phyloP scores from a whole-genome alignment of 2,888 invertebrate genomes.

The Dorcus hopei region DNA sequence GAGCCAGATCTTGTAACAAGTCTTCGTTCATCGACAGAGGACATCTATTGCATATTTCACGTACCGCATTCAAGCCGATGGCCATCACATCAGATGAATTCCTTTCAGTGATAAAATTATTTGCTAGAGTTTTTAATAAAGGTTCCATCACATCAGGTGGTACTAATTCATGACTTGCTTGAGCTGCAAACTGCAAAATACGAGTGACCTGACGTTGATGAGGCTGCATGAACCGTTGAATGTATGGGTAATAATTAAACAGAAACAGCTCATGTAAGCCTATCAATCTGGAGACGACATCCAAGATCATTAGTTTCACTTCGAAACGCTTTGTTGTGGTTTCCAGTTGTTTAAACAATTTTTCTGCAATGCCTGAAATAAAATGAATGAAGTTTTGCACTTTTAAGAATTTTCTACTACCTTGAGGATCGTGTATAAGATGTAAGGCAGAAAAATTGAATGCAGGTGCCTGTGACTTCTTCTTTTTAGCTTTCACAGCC shows the following conservation, averaged over 20 bases:
- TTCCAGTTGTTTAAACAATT: conserved; percentile 83
- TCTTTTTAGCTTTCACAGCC: conserved; percentile 77
- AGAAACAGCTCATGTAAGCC: conserved; percentile 93
- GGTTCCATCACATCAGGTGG: conserved; percentile 94
- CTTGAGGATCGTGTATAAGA: conserved; percentile 93
- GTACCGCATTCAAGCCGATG: conserved; percentile 91
- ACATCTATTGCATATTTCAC: conserved; percentile 85
- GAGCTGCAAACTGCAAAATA: conserved; percentile 90
- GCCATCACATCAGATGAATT: conserved; percentile 98
- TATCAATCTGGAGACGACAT: conserved; percentile 91
- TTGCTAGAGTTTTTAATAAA: conserved; percentile 86
- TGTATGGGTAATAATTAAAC: conserved; percentile 92
- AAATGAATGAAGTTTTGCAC: conserved; percentile 33
- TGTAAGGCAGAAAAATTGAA: conserved; percentile 96
- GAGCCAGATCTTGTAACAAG: conserved; percentile 83
- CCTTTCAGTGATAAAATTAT: conserved; percentile 97
- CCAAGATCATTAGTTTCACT: conserved; percentile 91
- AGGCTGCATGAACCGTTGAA: conserved; percentile 79
- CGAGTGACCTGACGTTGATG: conserved; percentile 96
- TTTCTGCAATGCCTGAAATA: conserved; percentile 73
- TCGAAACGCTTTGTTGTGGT: conserved; percentile 87
- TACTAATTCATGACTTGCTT: conserved; percentile 91
- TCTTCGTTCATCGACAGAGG: conserved; percentile 92
- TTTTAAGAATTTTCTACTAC: conserved; percentile 34
- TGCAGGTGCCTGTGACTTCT: conserved; percentile 73